These are phyloP conservation scores for Platycnemis pennipes DNA, from an alignment of 2,888 invertebrate genomes.

Conservation along the genomic window DNA sequence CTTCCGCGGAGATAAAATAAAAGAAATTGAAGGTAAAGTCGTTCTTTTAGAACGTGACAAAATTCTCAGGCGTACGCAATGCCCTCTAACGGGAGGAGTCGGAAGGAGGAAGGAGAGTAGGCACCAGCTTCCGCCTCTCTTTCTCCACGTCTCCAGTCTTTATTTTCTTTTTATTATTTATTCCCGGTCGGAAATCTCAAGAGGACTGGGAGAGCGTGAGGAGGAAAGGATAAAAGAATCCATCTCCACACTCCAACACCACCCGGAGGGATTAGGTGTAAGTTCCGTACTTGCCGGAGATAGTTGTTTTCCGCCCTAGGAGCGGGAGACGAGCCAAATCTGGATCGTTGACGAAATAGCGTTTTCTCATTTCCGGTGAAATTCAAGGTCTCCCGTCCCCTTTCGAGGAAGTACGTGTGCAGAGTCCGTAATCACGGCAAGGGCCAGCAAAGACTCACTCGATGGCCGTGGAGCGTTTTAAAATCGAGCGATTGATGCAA, in stretches of 20 bases:
- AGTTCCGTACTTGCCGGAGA: neutral
- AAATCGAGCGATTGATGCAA: no score
- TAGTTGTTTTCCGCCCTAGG: neutral
- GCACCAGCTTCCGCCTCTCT: neutral
- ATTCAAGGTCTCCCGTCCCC: neutral
- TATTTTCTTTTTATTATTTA: neutral
- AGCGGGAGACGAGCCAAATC: neutral
- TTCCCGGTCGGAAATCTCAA: neutral
- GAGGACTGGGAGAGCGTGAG: neutral
- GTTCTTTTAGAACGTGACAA: conserved; percentile 11
- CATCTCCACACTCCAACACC: neutral
- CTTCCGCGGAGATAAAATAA: neutral
- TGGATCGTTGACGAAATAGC: conserved; percentile 10
- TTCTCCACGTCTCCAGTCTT: neutral
- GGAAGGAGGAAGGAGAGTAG: neutral
- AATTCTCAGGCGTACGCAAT: neutral
- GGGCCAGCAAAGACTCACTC: neutral
- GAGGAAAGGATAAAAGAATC: neutral
- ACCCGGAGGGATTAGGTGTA: neutral
- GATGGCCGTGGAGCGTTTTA: neutral
- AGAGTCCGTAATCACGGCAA: neutral
- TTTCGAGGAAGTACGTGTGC: neutral
- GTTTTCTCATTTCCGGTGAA: neutral
- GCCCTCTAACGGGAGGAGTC: neutral
- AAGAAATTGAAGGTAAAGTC: neutral